These are phyloP conservation scores for Cryptophagus acutangulus DNA, from an alignment of 2,888 invertebrate species.

Conservation along the genomic window DNA sequence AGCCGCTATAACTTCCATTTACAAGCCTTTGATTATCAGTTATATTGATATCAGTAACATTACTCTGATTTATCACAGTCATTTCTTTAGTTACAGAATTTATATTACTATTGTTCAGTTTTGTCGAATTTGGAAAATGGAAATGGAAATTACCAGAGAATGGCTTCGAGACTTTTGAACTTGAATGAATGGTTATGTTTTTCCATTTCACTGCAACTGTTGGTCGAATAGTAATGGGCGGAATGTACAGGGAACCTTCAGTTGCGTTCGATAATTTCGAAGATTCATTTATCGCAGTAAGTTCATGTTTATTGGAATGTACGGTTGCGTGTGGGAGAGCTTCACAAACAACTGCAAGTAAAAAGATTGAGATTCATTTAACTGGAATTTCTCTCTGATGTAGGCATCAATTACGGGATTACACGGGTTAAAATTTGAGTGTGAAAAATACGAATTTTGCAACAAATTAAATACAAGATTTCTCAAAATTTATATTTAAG, in stretches of 20 bases:
- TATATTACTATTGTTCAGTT: constrained; percentile 17
- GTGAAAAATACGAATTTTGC: too few relatives aligned
- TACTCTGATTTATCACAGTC: constrained; percentile 44
- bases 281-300: constrained; percentile 18
- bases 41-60: constrained; percentile 26
- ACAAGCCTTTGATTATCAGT: constrained; percentile 31
- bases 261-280: constrained; percentile 24
- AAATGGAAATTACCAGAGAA: constrained; percentile 26
- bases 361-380: not conserved
- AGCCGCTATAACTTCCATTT: constrained; percentile 31
- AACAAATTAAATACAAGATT: not conserved
- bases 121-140: constrained; percentile 21
- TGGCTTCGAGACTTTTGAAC: constrained; percentile 27
- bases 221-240: constrained; percentile 25
- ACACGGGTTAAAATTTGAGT: too few relatives aligned
- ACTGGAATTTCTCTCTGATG: too few relatives aligned
- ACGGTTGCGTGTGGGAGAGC: too few relatives aligned
- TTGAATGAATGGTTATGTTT: constrained; percentile 18
- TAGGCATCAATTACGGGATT: too few relatives aligned
- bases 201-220: constrained; percentile 4
- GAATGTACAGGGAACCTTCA: constrained; percentile 25
- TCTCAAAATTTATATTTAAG: not conserved
- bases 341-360: too few relatives aligned
- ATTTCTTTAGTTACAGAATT: constrained; percentile 32
- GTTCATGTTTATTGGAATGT: constrained; percentile 30